phyloP scores from a whole-genome alignment of 2,797 vertebrate species.

The Sciurus carolinensis region DNA sequence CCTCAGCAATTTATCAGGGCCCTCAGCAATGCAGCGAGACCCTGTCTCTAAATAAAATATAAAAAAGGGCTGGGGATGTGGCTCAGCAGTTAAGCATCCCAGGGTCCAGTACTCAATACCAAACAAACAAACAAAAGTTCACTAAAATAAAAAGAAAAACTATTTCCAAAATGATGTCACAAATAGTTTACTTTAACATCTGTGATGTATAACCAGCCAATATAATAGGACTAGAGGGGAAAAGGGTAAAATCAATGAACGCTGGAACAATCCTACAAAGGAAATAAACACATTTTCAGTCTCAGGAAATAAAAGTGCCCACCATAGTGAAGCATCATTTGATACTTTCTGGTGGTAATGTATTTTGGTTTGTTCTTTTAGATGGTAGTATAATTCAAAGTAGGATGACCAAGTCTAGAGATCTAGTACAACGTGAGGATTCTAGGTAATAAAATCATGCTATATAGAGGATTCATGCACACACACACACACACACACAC shows the following conservation, averaged over 20 bases:
- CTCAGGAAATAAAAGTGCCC: constrained; percentile 6
- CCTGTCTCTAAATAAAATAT: no score
- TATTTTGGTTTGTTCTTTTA: background rate
- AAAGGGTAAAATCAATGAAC: background rate
- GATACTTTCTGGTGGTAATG: background rate
- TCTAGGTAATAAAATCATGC: background rate
- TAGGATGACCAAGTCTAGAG: background rate
- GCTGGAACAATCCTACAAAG: background rate
- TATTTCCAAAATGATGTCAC: constrained; percentile 36
- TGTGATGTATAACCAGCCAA: background rate
- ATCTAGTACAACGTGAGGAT: background rate
- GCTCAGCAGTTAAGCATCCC: no score
- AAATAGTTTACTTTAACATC: background rate
- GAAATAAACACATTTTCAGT: constrained; percentile 16
- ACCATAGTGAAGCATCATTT: background rate
- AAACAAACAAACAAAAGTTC: background rate
- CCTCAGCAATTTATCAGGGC: no score
- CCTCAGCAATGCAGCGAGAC: no score
- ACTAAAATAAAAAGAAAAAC: background rate
- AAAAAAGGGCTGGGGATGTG: no score
- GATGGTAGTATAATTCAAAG: background rate
- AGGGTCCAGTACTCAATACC: no score
- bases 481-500: background rate
- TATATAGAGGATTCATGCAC: background rate
- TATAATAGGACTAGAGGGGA: background rate